Conservation (phyloP, 2,888 invertebrate genomes). For the Thalpophila matura region DNA sequence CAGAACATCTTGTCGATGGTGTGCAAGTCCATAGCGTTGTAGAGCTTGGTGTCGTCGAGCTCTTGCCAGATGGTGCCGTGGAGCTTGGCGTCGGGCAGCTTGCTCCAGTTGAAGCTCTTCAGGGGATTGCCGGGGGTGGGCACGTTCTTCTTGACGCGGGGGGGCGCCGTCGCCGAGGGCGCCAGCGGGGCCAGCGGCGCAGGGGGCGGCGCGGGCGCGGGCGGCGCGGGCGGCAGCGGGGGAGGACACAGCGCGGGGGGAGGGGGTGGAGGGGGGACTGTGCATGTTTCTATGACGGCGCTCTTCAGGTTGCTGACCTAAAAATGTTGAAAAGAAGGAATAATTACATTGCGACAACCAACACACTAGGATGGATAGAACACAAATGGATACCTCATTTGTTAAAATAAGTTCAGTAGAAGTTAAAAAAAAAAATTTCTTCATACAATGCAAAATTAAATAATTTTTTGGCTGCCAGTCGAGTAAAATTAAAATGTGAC, state of each 20-base stretch:
- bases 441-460: too few relatives aligned
- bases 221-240: constrained; percentile 91
- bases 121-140: constrained; percentile 98
- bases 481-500: too few relatives aligned
- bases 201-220: constrained; percentile 90
- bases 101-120: constrained; percentile 99
- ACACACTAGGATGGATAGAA: too few relatives aligned
- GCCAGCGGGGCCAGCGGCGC: constrained; percentile 89
- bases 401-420: too few relatives aligned
- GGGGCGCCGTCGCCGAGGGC: constrained; percentile 90
- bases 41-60: constrained; percentile 97
- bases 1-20: constrained; percentile 98
- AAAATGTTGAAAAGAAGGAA: background rate
- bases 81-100: constrained; percentile 97
- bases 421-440: too few relatives aligned
- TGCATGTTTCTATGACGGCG: constrained; percentile 84
- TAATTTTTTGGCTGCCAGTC: too few relatives aligned
- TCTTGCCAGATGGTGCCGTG: constrained; percentile 99
- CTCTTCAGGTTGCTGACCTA: constrained; percentile 88
- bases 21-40: constrained; percentile 97
- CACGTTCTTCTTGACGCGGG: constrained; percentile 95
- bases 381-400: too few relatives aligned
- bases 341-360: background rate
- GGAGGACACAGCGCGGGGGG: constrained; percentile 88
- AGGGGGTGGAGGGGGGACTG: constrained; percentile 72